Conservation (phyloP, 2,797 vertebrate species). For the Agapornis canus region DNA sequence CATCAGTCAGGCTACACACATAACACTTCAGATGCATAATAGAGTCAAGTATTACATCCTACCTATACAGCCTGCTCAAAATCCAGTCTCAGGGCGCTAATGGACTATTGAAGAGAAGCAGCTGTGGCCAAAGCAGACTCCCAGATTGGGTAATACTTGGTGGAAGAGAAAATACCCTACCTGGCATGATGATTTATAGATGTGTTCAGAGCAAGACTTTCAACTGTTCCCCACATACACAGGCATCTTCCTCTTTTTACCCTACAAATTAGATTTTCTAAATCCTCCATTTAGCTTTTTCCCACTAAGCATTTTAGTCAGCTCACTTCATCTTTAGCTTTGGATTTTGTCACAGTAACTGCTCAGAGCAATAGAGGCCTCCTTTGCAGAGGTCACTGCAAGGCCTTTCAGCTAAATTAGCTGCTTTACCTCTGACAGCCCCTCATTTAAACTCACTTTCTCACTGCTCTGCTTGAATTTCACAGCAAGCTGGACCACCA, state of each 20-base stretch:
- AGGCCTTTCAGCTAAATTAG: constrained; percentile 3
- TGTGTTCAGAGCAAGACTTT: neutral
- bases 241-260: neutral
- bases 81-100: neutral
- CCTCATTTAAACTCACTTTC: neutral
- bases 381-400: neutral
- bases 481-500: neutral
- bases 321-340: neutral
- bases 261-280: neutral
- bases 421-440: neutral
- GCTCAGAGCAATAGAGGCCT: neutral
- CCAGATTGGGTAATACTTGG: neutral
- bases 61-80: neutral
- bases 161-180: constrained; percentile 16
- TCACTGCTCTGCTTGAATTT: neutral
- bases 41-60: neutral
- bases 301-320: neutral
- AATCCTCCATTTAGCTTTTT: neutral
- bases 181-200: constrained; percentile 23
- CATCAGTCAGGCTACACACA: neutral
- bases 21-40: neutral
- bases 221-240: neutral
- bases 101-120: constrained; percentile 15
- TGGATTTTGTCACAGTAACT: neutral
- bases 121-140: neutral